These are phyloP conservation scores for Cyrtonyx montezumae DNA, from an alignment of 2,113 vertebrate species.

Conservation along the genomic window DNA sequence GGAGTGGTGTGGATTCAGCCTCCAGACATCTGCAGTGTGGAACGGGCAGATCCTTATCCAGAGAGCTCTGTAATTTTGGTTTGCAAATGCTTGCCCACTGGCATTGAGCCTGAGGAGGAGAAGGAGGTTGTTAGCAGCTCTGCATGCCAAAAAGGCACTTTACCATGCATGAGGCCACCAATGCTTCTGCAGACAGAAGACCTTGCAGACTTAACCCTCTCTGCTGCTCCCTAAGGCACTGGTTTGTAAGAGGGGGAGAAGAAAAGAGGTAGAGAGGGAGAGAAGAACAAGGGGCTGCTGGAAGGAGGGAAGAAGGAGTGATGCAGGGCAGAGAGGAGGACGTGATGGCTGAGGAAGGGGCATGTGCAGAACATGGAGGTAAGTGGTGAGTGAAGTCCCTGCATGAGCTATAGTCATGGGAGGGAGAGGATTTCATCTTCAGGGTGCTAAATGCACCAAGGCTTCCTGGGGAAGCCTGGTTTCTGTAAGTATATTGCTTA, in stretches of 20 bases:
- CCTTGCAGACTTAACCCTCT: background rate
- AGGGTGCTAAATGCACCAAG: background rate
- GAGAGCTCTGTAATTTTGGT: constrained; percentile 66
- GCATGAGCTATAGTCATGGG: background rate
- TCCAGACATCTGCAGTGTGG: constrained; percentile 55
- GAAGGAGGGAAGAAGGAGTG: background rate
- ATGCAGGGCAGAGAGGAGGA: background rate
- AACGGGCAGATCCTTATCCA: constrained; percentile 54
- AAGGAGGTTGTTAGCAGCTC: constrained; percentile 12
- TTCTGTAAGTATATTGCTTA: fast-evolving
- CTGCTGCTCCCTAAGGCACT: background rate
- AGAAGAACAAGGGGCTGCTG: background rate
- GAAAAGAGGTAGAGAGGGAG: background rate
- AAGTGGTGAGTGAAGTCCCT: background rate
- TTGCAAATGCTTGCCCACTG: constrained; percentile 51
- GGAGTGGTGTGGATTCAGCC: constrained; percentile 44
- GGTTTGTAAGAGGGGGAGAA: background rate
- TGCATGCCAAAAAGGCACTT: constrained; percentile 62
- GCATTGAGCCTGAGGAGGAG: constrained; percentile 33
- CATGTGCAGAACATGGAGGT: background rate
- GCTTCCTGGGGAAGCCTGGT: background rate
- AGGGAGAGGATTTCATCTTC: background rate
- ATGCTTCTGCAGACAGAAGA: background rate
- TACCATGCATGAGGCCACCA: constrained; percentile 13
- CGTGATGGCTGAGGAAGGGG: background rate